Conservation (phyloP, 2,797 vertebrate species). For the Octomys mimax region DNA sequence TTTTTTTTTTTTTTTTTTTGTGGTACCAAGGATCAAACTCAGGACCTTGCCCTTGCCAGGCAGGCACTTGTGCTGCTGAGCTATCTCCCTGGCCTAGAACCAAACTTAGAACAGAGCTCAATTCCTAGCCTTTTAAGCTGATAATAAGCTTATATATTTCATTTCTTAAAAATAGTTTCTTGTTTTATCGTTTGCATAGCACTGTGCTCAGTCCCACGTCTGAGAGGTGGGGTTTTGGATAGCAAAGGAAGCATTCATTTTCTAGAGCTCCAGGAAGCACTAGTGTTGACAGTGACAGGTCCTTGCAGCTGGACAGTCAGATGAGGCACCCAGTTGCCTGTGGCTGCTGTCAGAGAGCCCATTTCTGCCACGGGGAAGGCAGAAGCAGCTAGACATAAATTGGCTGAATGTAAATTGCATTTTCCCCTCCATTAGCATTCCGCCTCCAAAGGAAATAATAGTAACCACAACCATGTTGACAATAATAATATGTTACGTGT, state of each 20-base stretch:
- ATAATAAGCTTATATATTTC: not conserved
- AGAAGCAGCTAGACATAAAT: constrained; percentile 34
- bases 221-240: not conserved
- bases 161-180: constrained; percentile 44
- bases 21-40: too few species aligned
- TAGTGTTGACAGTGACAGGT: not conserved
- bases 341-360: not conserved
- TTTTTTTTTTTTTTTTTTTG: too few species aligned
- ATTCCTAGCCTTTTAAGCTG: constrained; percentile 50
- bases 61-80: too few species aligned
- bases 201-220: not conserved
- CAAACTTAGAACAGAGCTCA: not conserved
- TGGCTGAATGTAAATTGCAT: constrained; percentile 39
- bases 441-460: constrained; percentile 47
- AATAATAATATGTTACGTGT: constrained; percentile 7
- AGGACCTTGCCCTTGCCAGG: too few species aligned
- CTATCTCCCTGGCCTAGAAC: not conserved
- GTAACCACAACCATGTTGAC: constrained; percentile 39
- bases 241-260: not conserved
- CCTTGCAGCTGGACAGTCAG: not conserved
- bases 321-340: fast-evolving
- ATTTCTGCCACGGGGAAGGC: not conserved
- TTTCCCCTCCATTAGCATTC: constrained; percentile 52
- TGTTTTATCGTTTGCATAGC: constrained; percentile 12
- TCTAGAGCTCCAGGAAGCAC: not conserved